Percentiles rank a stretch among this genome's conserved stretches.
phyloP scores from a whole-genome alignment of 1,140 invertebrate genomes.

The Dendrolimus punctatus region DNA sequence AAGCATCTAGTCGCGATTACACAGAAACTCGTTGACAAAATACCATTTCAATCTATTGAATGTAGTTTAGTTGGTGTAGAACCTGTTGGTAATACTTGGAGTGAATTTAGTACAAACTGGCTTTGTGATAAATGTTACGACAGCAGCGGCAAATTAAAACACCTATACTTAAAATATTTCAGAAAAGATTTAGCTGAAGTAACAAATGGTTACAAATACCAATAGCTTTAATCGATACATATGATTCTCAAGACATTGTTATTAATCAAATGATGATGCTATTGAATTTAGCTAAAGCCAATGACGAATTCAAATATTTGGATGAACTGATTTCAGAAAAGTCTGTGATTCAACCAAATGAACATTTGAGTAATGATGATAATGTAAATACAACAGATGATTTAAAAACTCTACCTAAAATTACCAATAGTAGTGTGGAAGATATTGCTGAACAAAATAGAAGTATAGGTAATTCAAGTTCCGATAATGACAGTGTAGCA shows the following conservation, averaged over 20 bases:
- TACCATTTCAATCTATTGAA: slow-evolving; percentile 68
- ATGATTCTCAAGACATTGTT: slow-evolving; percentile 34
- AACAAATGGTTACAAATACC: slow-evolving; percentile 59
- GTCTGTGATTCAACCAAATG: background rate
- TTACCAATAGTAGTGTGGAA: no score
- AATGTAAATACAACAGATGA: background rate
- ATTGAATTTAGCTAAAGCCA: slow-evolving; percentile 36
- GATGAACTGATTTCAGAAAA: slow-evolving; percentile 13
- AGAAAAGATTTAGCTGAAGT: slow-evolving; percentile 40
- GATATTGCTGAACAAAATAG: no score
- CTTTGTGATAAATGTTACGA: slow-evolving; percentile 42
- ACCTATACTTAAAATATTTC: slow-evolving; percentile 46
- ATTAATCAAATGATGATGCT: slow-evolving; percentile 52
- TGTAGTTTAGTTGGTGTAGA: slow-evolving; percentile 53
- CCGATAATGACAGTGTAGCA: no score
- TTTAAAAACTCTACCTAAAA: background rate
- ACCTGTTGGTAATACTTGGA: slow-evolving; percentile 41
- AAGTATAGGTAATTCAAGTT: no score
- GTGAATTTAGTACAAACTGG: slow-evolving; percentile 50
- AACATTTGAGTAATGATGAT: background rate
- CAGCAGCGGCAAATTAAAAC: slow-evolving; percentile 33
- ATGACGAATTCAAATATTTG: slow-evolving; percentile 39
- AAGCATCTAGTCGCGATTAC: slow-evolving; percentile 41
- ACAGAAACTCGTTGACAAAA: slow-evolving; percentile 37
- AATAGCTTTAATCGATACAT: slow-evolving; percentile 48